Evolutionary conservation across 2,797 vertebrate genomes (phyloP).

Genomic region (Mus caroli): DNA sequence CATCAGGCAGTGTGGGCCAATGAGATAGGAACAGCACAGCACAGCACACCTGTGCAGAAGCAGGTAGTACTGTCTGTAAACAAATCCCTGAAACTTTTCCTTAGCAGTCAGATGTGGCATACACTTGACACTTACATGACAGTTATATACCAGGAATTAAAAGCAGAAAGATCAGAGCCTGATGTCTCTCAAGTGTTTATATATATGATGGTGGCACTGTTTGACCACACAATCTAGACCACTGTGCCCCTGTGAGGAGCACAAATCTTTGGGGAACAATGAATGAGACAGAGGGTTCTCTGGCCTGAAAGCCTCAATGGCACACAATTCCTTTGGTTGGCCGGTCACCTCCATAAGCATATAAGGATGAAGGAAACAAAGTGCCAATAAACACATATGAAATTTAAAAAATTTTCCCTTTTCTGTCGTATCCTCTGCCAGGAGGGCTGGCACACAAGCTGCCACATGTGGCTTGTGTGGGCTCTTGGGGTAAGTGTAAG

Average conservation of each 20-base stretch:
- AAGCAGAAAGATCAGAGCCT: background rate
- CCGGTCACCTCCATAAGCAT: background rate
- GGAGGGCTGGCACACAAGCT: background rate
- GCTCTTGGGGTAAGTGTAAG: background rate
- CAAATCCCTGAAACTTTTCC: background rate
- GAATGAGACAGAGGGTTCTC: background rate
- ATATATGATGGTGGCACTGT: constrained; percentile 13
- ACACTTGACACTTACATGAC: background rate
- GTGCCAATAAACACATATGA: background rate
- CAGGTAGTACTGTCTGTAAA: background rate
- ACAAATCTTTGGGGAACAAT: background rate
- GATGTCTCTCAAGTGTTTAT: background rate
- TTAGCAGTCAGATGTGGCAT: background rate
- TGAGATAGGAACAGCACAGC: background rate
- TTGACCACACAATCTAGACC: background rate
- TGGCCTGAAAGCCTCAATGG: constrained; percentile 9
- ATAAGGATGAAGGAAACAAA: background rate
- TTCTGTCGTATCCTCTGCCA: background rate
- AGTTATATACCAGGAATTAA: background rate
- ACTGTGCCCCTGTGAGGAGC: background rate
- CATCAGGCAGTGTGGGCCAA: constrained; percentile 19
- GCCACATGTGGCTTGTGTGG: background rate
- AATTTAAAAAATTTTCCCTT: background rate
- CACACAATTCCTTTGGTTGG: background rate
- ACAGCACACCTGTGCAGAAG: background rate